Evolutionary conservation across 2,888 invertebrate genomes (phyloP).

Genomic region (Gerris lacustris): DNA sequence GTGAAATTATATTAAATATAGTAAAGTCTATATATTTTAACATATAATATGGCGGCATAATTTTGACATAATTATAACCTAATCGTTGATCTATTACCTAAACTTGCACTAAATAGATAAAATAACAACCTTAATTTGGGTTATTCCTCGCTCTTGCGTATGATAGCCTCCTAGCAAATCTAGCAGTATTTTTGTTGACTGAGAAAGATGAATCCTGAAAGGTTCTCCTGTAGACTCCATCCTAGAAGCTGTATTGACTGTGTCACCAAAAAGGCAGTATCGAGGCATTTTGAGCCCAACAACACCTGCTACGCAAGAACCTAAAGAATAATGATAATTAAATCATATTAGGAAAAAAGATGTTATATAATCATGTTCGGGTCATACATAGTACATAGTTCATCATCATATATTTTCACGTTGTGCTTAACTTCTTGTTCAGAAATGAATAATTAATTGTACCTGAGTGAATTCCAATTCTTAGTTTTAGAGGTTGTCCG

Average conservation of each 20-base stretch:
- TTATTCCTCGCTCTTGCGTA: conserved; percentile 58
- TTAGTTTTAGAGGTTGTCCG: conserved; percentile 52
- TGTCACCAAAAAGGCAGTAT: conserved; percentile 72
- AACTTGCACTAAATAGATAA: no score
- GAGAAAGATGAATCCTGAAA: conserved; percentile 62
- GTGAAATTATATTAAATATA: no score
- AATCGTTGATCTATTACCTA: no score
- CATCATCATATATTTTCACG: background rate
- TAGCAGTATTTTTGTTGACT: conserved; percentile 53
- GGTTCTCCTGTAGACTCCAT: conserved; percentile 70
- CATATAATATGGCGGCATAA: no score
- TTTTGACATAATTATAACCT: no score
- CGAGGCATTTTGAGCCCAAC: conserved; percentile 73
- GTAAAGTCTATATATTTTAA: no score
- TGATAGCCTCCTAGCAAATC: conserved; percentile 58
- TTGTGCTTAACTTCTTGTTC: no score
- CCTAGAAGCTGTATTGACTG: conserved; percentile 67
- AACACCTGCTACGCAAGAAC: conserved; percentile 69
- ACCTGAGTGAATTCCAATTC: conserved; percentile 61
- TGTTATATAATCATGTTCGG: background rate
- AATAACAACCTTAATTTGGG: conserved; percentile 53
- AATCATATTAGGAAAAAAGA: conserved; percentile 24
- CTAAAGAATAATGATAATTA: conserved; percentile 40
- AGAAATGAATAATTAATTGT: conserved; percentile 15
- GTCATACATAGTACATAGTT: background rate